phyloP scores from a whole-genome alignment of 2,888 invertebrate genomes.

The Conomelus anceps region DNA sequence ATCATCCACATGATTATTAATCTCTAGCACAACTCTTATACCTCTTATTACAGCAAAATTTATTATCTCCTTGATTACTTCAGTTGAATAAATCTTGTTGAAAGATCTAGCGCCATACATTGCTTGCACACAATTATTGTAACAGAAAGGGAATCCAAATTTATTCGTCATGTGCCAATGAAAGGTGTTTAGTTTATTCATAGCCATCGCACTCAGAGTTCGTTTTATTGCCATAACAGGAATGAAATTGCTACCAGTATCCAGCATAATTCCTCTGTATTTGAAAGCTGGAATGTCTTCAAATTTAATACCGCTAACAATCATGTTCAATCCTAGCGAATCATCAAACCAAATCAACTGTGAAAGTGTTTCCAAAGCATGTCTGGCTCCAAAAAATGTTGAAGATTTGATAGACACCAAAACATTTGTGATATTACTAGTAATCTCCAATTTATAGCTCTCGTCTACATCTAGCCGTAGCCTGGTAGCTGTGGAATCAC shows the following conservation, averaged over 20 bases:
- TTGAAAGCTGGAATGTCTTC: conserved; percentile 71
- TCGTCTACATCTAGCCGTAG: conserved; percentile 11
- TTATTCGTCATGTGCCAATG: conserved; percentile 90
- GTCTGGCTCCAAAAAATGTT: conserved; percentile 48
- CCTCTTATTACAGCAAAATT: conserved; percentile 72
- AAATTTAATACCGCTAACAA: conserved; percentile 48
- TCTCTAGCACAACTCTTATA: conserved; percentile 76
- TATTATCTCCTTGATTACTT: conserved; percentile 58
- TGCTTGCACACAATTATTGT: conserved; percentile 38
- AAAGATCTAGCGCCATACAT: conserved; percentile 67
- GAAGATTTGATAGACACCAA: conserved; percentile 33
- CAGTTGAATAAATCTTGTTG: conserved; percentile 57
- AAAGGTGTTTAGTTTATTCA: conserved; percentile 82
- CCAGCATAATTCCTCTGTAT: conserved; percentile 79
- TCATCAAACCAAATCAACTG: conserved; percentile 61
- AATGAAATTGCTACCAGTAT: conserved; percentile 81
- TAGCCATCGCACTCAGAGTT: conserved; percentile 76
- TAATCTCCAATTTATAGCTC: conserved; percentile 17
- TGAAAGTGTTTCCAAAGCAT: conserved; percentile 66
- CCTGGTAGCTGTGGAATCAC: background rate
- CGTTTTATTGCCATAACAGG: conserved; percentile 59
- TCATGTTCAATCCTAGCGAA: background rate
- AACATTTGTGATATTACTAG: conserved; percentile 38
- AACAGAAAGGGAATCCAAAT: conserved; percentile 83
- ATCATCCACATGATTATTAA: conserved; percentile 57